phyloP scores from a whole-genome alignment of 2,113 vertebrate genomes.

The Phaetusa simplex region DNA sequence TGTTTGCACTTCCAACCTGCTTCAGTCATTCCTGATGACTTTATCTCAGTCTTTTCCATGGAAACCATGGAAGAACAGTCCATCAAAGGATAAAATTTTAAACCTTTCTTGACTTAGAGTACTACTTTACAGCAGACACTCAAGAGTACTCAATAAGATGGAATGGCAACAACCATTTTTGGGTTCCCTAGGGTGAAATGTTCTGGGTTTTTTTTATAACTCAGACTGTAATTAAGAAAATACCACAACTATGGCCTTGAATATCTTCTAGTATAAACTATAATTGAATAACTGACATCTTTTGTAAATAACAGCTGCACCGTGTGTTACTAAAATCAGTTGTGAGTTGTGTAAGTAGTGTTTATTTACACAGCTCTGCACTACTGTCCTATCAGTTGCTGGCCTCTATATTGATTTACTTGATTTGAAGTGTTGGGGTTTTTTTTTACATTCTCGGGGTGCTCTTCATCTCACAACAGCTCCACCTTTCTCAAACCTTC shows the following conservation, averaged over 20 bases:
- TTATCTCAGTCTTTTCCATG: neutral
- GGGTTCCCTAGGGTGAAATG: slow-evolving; percentile 15
- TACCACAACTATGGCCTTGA: slow-evolving; percentile 42
- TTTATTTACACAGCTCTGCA: neutral
- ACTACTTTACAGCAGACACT: neutral
- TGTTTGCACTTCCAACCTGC: neutral
- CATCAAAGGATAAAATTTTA: neutral
- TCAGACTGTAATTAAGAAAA: slow-evolving; percentile 60
- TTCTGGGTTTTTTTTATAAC: slow-evolving; percentile 4
- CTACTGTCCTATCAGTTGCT: neutral
- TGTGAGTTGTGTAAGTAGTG: neutral
- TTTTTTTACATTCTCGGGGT: neutral
- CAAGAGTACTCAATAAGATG: neutral
- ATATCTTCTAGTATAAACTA: slow-evolving; percentile 43
- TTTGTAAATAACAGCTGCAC: slow-evolving; percentile 41
- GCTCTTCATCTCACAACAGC: neutral
- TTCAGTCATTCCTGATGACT: neutral
- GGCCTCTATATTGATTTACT: neutral
- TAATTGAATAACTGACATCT: slow-evolving; percentile 52
- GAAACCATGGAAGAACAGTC: neutral
- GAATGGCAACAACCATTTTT: neutral
- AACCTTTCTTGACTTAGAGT: slow-evolving; percentile 22
- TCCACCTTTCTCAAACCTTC: neutral
- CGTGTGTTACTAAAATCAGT: neutral
- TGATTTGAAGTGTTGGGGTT: neutral